Base-by-base conservation (phyloP, 2,888 invertebrate species). In the Drosophila kuntzei region DNA sequence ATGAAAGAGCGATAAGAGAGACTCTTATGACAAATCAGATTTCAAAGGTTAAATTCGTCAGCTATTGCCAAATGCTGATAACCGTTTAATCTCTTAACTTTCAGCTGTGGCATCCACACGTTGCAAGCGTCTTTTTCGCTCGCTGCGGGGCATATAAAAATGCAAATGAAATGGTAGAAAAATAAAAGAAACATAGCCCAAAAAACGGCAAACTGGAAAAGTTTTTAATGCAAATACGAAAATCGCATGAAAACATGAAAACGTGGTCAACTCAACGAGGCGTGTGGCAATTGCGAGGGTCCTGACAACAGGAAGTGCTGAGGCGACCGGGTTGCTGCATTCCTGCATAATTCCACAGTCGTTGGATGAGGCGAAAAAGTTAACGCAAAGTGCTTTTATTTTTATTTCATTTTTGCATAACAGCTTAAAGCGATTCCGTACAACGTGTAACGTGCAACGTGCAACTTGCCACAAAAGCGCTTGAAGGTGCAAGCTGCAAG, bases 201-300 rank as follows among this genome's bases (percentile, higher is more conserved):
- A 82, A 72, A 65, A 66, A 65, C 68, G 62, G 70, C 57, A 72
- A 75, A 75, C 78, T 68, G 46, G 69, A 74, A 76, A 86, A 85
- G 59, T 82, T 85, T 85, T 86, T 69, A 85, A 85, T 85, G 87
- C 85, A 85, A 85, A 85, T 85, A 74, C 79, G 80, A 82, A 80
- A 86, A 84, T 82, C 82, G 79, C 78, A 68, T 62, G 41, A 72
- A 84, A 79, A 76, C 80, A 79, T 70, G 71, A 64, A 64, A 69
- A 70, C 65, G 76, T 65, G 75, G 70, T 63, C 67, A 70, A 60
- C 47, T 58, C 68, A 79, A 44, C 72, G 78, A 68, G 71, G 63
- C 72, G 63, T 76, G 67, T 50, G 57, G 66, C 80, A 80, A 76
- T 79, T 75, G 54, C 68, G 39, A n/a, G 47, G 69, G 22, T 55